A percentile compares a stretch with the other conserved stretches of the same genome.
Conservation (phyloP, 2,113 vertebrate genomes). For the Xyliphius kryptos region DNA sequence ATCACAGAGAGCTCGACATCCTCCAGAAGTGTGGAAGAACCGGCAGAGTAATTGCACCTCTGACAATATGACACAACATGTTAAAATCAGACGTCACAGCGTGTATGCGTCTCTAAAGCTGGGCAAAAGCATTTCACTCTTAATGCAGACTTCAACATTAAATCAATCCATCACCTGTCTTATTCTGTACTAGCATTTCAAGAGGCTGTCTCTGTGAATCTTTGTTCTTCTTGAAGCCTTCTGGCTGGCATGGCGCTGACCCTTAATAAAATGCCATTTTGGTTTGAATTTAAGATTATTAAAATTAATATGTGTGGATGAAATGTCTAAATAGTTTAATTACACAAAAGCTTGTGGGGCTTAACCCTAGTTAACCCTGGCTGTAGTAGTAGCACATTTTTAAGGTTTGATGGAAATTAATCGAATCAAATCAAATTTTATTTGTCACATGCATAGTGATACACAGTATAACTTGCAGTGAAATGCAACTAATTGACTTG, state of each 20-base stretch:
- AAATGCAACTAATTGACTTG: too few relatives aligned
- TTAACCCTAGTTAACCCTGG: too few relatives aligned
- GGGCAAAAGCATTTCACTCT: slow-evolving; percentile 25
- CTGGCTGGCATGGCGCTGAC: not conserved
- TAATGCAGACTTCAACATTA: slow-evolving; percentile 25
- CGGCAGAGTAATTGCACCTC: slow-evolving; percentile 33
- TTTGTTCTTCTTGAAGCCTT: slow-evolving; percentile 7
- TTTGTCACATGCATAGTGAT: too few relatives aligned
- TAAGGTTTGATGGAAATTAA: too few relatives aligned
- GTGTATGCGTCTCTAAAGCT: slow-evolving; percentile 2
- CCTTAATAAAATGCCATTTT: too few relatives aligned
- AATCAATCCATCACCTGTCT: slow-evolving; percentile 25
- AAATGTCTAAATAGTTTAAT: too few relatives aligned
- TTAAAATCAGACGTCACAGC: slow-evolving; percentile 34
- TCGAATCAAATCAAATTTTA: too few relatives aligned
- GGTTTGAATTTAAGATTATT: too few relatives aligned
- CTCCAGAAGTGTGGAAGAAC: slow-evolving; percentile 13
- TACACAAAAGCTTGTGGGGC: too few relatives aligned
- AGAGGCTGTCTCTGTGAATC: slow-evolving; percentile 4
- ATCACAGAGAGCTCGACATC: slow-evolving; percentile 29
- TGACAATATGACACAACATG: slow-evolving; percentile 43
- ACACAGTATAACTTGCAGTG: too few relatives aligned
- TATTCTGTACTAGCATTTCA: slow-evolving; percentile 17
- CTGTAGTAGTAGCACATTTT: too few relatives aligned
- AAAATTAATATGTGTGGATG: too few relatives aligned